Conservation (phyloP, 2,797 vertebrate genomes). For the Lepilemur septentrionalis region DNA sequence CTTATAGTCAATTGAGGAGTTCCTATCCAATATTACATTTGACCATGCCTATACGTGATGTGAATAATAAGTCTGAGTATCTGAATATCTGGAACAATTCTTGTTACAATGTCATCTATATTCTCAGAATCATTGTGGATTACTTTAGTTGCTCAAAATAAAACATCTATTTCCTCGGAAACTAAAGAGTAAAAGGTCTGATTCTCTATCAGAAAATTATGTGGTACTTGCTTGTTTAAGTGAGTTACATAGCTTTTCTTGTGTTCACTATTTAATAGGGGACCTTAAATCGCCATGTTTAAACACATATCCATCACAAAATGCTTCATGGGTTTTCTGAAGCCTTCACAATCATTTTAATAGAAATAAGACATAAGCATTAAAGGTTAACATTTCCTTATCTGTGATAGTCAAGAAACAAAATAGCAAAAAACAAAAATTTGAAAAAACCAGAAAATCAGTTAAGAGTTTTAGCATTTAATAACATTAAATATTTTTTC, state of each 20-base stretch:
- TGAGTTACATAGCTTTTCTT: not conserved
- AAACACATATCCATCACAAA: not conserved
- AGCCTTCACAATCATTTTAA: not conserved
- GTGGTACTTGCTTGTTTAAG: not conserved
- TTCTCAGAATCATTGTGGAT: not conserved
- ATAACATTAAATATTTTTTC: not conserved
- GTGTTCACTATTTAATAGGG: not conserved
- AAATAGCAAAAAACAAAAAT: not conserved
- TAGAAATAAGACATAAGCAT: not conserved
- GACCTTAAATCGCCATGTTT: not conserved
- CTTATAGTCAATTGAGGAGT: not conserved
- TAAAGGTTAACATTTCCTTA: not conserved
- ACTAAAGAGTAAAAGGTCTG: not conserved
- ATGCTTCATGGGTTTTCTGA: not conserved
- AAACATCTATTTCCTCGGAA: not conserved
- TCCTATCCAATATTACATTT: not conserved
- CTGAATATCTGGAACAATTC: not conserved
- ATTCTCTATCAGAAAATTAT: not conserved
- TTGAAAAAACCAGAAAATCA: not conserved
- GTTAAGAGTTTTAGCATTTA: not conserved
- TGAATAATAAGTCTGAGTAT: not conserved
- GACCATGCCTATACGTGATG: not conserved
- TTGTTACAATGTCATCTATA: not conserved
- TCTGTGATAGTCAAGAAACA: not conserved
- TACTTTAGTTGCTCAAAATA: not conserved